Percentiles rank a stretch among this genome's conserved stretches.
These are phyloP conservation scores for Arothron firmamentum DNA, from an alignment of 2,113 vertebrate species.

Conservation along the genomic window DNA sequence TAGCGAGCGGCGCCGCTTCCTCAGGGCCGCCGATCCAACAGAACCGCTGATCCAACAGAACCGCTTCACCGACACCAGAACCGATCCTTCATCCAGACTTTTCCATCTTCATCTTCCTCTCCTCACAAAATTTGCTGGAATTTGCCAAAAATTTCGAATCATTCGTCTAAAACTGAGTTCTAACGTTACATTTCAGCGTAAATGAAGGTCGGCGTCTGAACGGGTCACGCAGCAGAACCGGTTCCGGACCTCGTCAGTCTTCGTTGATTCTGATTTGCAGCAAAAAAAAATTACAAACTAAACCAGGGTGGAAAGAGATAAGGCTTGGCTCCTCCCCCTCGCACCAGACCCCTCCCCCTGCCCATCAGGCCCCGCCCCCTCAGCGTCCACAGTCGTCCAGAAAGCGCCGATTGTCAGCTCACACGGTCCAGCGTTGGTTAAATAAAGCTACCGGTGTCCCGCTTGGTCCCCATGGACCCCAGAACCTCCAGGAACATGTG, in stretches of 20 bases:
- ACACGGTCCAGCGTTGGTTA: conserved; percentile 38
- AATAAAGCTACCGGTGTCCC: conserved; percentile 57
- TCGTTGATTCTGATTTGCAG: conserved; percentile 58
- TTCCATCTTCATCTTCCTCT: no score
- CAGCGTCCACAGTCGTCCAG: conserved; percentile 10
- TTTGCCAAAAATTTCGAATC: conserved; percentile 13
- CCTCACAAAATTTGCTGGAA: conserved; percentile 8
- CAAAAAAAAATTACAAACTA: conserved; percentile 52
- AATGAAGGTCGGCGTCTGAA: no score
- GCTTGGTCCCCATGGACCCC: conserved; percentile 8
- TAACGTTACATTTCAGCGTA: no score
- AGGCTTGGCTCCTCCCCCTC: conserved; percentile 65
- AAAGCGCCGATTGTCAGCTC: conserved; percentile 75
- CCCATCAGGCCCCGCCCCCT: no score
- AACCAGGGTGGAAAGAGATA: conserved; percentile 65
- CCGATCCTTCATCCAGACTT: no score
- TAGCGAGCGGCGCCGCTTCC: no score
- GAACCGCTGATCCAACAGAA: no score
- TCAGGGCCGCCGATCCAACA: no score
- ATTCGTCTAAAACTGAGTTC: not conserved
- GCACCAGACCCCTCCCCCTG: conserved; percentile 29
- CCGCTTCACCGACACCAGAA: no score
- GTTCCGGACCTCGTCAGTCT: conserved; percentile 4
- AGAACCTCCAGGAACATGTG: conserved; percentile 23
- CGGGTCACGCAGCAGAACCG: no score